Evolutionary conservation across 2,113 vertebrate genomes (phyloP), one percentile per base, ranked within the genome.

Genomic region (Chionis minor): DNA sequence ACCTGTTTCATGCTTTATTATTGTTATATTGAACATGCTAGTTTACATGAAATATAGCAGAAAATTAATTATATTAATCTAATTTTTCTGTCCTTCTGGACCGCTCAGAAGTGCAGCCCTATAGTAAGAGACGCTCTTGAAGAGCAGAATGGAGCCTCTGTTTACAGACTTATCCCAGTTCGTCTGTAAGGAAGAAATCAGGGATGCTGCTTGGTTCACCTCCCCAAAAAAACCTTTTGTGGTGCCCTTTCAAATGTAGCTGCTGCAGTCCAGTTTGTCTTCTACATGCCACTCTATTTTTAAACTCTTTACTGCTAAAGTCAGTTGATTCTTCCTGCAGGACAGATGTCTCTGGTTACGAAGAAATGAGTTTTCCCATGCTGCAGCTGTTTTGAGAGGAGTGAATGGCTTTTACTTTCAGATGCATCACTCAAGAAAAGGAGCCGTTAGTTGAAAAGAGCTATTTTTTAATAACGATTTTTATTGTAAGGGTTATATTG

Each of bases 381-480:
- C 7, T 81, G 17, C 40, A 87, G 33, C 42, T 78, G 35, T 74
- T 93, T 96, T 66, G 71, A 62, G 66, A 55, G 58, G 52, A 85
- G 24, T 15, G 45, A 55, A 54, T 84, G 42, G 6, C 12, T 91
- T 88, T 83, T 84, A 35, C 21, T 89, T 91, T 86, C 27, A 83
- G 58, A 22, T 56, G 18, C 33, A 51, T 81, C 52, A 38, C 6
- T 8, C 17, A 63, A 74, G 26, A 79, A 78, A 86, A 73, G 8
- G 15, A 86, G 33, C 8, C 40, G 26, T 40, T 70, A 73, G 49
- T 13, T 49, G 55, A 73, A 44, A 86, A 61, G n/a, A 58, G 6
- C 12, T 63, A 6, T 63, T 80, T 69, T 51, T 86, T 38, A 33
- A 17, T 30, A 75, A 33, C 2, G 0, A 2, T 12, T 81, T 88